Conservation (phyloP, 2,797 vertebrate genomes). For the Carapus acus region DNA sequence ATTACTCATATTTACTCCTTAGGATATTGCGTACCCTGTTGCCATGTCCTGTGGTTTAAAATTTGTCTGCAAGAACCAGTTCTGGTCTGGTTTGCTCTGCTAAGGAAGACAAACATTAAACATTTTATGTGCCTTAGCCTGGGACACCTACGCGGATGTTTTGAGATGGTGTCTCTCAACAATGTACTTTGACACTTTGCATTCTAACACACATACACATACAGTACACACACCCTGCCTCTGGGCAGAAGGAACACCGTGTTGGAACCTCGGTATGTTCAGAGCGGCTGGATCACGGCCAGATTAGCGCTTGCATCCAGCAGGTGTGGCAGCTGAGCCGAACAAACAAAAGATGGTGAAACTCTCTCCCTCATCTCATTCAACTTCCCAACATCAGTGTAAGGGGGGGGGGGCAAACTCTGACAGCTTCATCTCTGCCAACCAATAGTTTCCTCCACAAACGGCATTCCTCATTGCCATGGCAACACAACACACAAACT, state of each 20-base stretch:
- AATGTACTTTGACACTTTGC: no score
- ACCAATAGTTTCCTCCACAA: constrained; percentile 15
- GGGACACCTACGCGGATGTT: no score
- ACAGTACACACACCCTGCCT: constrained; percentile 10
- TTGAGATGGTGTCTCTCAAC: no score
- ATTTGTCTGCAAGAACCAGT: no score
- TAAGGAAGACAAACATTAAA: no score
- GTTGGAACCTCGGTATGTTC: constrained; percentile 22
- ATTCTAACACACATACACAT: constrained; percentile 15
- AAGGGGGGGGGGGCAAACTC: neutral
- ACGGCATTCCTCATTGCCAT: constrained; percentile 33
- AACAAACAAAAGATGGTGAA: constrained; percentile 1
- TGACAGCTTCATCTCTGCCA: constrained; percentile 2
- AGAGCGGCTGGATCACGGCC: constrained; percentile 23
- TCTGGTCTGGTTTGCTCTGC: no score
- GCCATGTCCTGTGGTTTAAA: no score
- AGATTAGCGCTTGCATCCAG: constrained; percentile 2
- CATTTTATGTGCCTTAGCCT: no score
- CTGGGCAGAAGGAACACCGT: no score
- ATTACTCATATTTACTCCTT: no score
- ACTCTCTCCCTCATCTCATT: constrained; percentile 20
- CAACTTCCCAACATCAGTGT: constrained; percentile 1
- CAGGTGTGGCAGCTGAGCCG: constrained; percentile 43
- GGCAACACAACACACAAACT: constrained; percentile 26
- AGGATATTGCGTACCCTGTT: no score